Percentiles rank a stretch among this genome's conserved stretches.
phyloP scores from a whole-genome alignment of 2,888 invertebrate species.

The Hypercompe scribonia region DNA sequence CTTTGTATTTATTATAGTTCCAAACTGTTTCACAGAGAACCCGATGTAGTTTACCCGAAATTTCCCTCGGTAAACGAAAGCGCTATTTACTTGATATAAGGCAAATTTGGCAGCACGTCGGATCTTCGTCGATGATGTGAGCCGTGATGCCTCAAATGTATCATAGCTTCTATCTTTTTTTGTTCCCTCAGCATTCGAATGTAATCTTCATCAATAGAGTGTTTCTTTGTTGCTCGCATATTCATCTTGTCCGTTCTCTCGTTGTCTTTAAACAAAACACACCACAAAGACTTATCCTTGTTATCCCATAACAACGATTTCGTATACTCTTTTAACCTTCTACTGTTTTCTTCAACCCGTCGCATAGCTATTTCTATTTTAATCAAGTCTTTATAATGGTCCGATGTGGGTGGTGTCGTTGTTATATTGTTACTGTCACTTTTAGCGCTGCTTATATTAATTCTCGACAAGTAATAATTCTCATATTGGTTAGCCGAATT shows the following conservation, averaged over 20 bases:
- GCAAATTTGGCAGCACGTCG: constrained; percentile 72
- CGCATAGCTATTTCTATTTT: constrained; percentile 85
- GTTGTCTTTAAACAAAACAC: constrained; percentile 84
- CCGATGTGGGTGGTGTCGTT: constrained; percentile 69
- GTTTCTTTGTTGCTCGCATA: constrained; percentile 59
- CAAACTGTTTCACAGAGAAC: constrained; percentile 24
- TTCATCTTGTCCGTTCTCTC: constrained; percentile 67
- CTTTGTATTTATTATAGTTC: constrained; percentile 20
- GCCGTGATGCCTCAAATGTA: constrained; percentile 82
- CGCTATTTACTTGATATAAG: constrained; percentile 74
- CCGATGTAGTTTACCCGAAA: constrained; percentile 43
- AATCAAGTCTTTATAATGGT: constrained; percentile 84
- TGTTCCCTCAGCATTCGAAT: constrained; percentile 77
- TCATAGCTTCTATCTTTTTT: constrained; percentile 77
- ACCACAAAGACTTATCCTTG: constrained; percentile 84
- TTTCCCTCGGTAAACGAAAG: constrained; percentile 33
- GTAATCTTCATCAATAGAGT: constrained; percentile 74
- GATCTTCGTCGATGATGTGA: constrained; percentile 76
- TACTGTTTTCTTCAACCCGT: constrained; percentile 83
- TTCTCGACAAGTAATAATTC: constrained; percentile 86
- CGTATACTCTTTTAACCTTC: constrained; percentile 83
- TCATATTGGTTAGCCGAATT: constrained; percentile 79
- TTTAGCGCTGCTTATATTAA: constrained; percentile 81
- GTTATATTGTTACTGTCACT: constrained; percentile 70
- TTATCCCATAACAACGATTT: constrained; percentile 84